Evolutionary conservation across 35 echinoderm and acorn worm genomes (phyloP).

Genomic region (Hemicentrotus pulcherrimus): DNA sequence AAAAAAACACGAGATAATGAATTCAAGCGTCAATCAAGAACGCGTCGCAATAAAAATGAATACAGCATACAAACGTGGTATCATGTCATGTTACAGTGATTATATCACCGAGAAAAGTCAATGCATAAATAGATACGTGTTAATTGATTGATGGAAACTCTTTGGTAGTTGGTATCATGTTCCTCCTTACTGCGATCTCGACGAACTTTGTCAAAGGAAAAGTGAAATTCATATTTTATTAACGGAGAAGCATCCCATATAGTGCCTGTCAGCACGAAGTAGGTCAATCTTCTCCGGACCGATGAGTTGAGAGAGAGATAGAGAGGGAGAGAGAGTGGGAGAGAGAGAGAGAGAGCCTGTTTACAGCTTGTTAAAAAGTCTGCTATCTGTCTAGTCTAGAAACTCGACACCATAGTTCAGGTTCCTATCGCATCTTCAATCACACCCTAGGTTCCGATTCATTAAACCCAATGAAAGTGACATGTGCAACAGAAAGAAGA

Average conservation of each 20-base stretch:
- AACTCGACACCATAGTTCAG: neutral
- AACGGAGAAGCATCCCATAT: neutral
- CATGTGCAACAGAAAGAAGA: neutral
- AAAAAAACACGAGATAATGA: too few species aligned
- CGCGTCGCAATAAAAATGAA: too few species aligned
- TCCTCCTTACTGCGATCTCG: neutral
- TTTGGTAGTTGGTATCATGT: neutral
- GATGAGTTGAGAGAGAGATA: neutral
- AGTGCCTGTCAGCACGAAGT: neutral
- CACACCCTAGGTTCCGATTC: neutral
- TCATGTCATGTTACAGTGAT: too few species aligned
- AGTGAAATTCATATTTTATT: neutral
- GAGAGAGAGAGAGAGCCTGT: neutral
- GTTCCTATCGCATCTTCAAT: slow-evolving; percentile 1
- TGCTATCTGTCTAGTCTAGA: slow-evolving; percentile 10
- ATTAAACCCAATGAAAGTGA: neutral
- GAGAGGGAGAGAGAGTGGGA: too few species aligned
- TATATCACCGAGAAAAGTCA: too few species aligned
- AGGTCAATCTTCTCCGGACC: neutral
- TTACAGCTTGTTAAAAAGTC: neutral
- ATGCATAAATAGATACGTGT: too few species aligned
- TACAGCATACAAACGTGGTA: too few species aligned
- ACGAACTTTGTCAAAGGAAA: neutral
- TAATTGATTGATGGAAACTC: neutral
- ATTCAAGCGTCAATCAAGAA: too few species aligned